Evolutionary conservation across 1,140 invertebrate species (phyloP).

Genomic region (Macrostomum lignano): DNA sequence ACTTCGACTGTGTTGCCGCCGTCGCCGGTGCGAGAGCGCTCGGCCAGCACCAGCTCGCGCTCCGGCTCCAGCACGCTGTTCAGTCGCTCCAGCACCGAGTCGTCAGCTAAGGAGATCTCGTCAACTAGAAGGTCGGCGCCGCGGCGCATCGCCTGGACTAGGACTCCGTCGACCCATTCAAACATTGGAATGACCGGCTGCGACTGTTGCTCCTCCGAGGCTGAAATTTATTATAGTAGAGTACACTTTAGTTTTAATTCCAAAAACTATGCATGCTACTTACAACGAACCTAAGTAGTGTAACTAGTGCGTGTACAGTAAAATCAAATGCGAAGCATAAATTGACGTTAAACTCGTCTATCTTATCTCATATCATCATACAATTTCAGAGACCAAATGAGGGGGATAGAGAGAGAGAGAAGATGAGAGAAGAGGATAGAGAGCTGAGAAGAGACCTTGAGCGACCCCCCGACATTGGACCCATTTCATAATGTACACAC

Average conservation of each 20-base stretch:
- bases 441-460: too few species aligned
- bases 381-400: too few species aligned
- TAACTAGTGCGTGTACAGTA: too few species aligned
- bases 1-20: slow-evolving; percentile 11
- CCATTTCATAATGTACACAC: too few species aligned
- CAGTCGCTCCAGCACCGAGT: slow-evolving; percentile 80
- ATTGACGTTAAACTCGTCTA: too few species aligned
- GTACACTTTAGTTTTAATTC: slow-evolving; percentile 7
- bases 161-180: slow-evolving; percentile 85
- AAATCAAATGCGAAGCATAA: too few species aligned
- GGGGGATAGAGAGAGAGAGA: too few species aligned
- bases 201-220: not conserved
- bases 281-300: too few species aligned
- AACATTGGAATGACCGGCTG: slow-evolving; percentile 50
- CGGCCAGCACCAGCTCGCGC: slow-evolving; percentile 55
- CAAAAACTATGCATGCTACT: not conserved
- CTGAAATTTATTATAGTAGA: not conserved
- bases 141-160: slow-evolving; percentile 58
- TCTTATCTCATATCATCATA: too few species aligned
- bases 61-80: slow-evolving; percentile 87
- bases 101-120: slow-evolving; percentile 94
- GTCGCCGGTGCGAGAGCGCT: slow-evolving; percentile 37
- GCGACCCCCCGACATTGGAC: too few species aligned
- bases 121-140: slow-evolving; percentile 72
- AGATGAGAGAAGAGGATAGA: too few species aligned